These are phyloP conservation scores for Acanthosoma haemorrhoidale DNA, from an alignment of 2,888 invertebrate genomes.

Conservation along the genomic window DNA sequence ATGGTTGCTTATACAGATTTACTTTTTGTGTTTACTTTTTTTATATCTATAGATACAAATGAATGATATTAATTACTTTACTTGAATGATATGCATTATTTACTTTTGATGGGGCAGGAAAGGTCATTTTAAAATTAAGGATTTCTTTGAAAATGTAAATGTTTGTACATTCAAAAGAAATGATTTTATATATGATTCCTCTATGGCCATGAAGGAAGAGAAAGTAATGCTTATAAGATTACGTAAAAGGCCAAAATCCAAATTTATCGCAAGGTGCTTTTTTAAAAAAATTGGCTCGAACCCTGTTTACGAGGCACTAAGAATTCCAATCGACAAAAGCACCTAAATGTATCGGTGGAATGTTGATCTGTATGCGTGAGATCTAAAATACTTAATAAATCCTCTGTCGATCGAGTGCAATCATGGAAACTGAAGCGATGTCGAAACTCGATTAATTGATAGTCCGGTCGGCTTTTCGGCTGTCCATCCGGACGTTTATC, in stretches of 20 bases:
- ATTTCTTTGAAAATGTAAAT: not conserved
- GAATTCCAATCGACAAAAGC: too few relatives aligned
- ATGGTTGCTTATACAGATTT: not conserved
- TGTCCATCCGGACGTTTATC: not conserved
- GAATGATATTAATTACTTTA: too few relatives aligned
- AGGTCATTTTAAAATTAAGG: too few relatives aligned
- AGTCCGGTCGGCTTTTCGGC: not conserved
- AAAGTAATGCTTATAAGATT: too few relatives aligned
- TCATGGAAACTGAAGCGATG: not conserved
- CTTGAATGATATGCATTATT: not conserved
- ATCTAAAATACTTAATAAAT: not conserved
- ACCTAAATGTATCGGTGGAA: too few relatives aligned
- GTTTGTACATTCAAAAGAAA: not conserved
- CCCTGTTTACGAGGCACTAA: too few relatives aligned
- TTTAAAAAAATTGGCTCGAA: too few relatives aligned
- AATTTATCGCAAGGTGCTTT: too few relatives aligned
- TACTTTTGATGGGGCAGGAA: too few relatives aligned
- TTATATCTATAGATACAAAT: not conserved
- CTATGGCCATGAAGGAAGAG: too few relatives aligned
- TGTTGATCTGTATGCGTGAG: too few relatives aligned
- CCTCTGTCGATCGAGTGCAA: not conserved
- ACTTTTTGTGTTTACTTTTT: not conserved
- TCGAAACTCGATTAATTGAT: slow-evolving; percentile 2
- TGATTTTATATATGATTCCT: not conserved
- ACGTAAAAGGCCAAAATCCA: too few relatives aligned